These are phyloP conservation scores for Penaeus chinensis DNA, from an alignment of 1,140 invertebrate genomes.

Conservation along the genomic window DNA sequence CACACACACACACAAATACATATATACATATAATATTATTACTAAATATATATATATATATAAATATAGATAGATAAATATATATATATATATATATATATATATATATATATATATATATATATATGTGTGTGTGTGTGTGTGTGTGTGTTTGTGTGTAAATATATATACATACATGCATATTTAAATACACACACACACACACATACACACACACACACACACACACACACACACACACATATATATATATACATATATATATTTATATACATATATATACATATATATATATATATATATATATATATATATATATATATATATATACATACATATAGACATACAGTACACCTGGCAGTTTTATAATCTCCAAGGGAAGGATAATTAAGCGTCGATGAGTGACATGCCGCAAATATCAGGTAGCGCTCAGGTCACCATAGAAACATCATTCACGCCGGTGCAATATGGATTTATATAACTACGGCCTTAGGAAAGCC, in stretches of 20 bases:
- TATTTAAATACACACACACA: conserved; percentile 18
- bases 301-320: conserved; percentile 44
- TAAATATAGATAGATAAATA: conserved; percentile 35
- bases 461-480: too few relatives aligned
- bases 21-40: conserved; percentile 50
- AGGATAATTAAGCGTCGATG: not conserved
- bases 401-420: not conserved
- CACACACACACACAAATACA: conserved; percentile 39
- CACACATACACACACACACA: conserved; percentile 23
- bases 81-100: conserved; percentile 25
- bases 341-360: not conserved
- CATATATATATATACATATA: conserved; percentile 17
- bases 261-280: conserved; percentile 28
- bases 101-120: conserved; percentile 30
- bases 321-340: conserved; percentile 30
- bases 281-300: conserved; percentile 27
- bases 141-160: conserved; percentile 16
- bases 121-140: conserved; percentile 5
- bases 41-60: conserved; percentile 48
- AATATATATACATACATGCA: conserved; percentile 16
- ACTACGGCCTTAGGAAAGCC: too few relatives aligned
- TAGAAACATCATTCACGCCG: too few relatives aligned
- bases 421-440: too few relatives aligned
- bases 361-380: not conserved
- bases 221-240: conserved; percentile 25